Evolutionary conservation across 2,113 vertebrate genomes (phyloP).

Genomic region (Percopsis transmontana): DNA sequence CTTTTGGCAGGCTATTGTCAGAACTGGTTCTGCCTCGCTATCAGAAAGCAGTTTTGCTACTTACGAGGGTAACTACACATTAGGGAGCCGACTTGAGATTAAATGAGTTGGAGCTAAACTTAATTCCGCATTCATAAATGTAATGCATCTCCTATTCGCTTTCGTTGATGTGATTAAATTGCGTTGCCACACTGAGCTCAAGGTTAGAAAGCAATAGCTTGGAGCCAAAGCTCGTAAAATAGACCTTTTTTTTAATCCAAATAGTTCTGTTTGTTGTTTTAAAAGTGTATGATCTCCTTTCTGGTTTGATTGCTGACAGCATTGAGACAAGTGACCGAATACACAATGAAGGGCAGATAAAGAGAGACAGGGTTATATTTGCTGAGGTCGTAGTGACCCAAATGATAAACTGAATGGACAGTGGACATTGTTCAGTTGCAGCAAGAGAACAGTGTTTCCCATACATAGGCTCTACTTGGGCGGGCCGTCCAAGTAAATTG

Average conservation of each 20-base stretch:
- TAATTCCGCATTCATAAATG: slow-evolving; percentile 46
- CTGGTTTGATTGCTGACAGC: too few species aligned
- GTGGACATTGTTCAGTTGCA: neutral
- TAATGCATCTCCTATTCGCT: slow-evolving; percentile 31
- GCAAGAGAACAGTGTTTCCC: too few species aligned
- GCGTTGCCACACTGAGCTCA: slow-evolving; percentile 18
- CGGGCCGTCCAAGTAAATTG: too few species aligned
- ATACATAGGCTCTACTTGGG: too few species aligned
- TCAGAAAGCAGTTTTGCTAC: slow-evolving; percentile 19
- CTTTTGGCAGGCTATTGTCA: slow-evolving; percentile 23
- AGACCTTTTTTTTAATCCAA: neutral
- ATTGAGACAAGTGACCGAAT: too few species aligned
- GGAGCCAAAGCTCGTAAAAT: neutral
- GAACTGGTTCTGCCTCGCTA: slow-evolving; percentile 27
- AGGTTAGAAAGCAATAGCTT: slow-evolving; percentile 6
- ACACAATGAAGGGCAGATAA: neutral
- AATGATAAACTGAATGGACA: neutral
- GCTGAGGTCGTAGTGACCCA: neutral
- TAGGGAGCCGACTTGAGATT: slow-evolving; percentile 47
- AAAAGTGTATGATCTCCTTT: too few species aligned
- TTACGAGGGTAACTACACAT: slow-evolving; percentile 36
- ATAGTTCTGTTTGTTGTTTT: too few species aligned
- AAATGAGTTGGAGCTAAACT: slow-evolving; percentile 59
- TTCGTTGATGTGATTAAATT: slow-evolving; percentile 29
- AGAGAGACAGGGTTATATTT: neutral